Percentiles rank a stretch among this genome's conserved stretches.
Evolutionary conservation across 2,888 invertebrate genomes (phyloP).

Genomic region (Caenorhabditis sp.): DNA sequence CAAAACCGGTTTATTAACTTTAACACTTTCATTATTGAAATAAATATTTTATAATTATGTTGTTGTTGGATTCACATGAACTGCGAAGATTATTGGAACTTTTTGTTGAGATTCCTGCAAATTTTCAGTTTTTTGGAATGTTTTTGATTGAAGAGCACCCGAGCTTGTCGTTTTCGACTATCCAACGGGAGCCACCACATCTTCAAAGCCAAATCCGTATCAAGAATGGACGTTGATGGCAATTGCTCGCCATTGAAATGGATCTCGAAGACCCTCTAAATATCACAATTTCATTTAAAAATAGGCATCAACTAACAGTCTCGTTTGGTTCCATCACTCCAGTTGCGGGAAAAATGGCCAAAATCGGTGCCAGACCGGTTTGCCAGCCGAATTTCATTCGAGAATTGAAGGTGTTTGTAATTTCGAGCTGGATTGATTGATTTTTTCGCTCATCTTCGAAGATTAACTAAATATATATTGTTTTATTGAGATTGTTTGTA

Average conservation of each 20-base stretch:
- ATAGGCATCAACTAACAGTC: background rate
- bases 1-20: conserved; percentile 39
- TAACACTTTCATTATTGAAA: too few relatives aligned
- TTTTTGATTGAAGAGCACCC: conserved; percentile 6
- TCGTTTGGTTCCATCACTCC: background rate
- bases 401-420: background rate
- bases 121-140: too few relatives aligned
- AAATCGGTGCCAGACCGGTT: background rate
- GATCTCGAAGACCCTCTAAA: background rate
- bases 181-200: conserved; percentile 25
- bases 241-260: background rate
- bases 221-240: background rate
- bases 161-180: conserved; percentile 23
- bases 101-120: background rate
- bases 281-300: background rate
- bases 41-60: conserved; percentile 1
- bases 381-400: background rate
- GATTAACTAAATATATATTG: background rate
- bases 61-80: conserved; percentile 1
- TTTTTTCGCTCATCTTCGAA: background rate
- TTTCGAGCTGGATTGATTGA: background rate
- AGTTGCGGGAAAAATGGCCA: background rate
- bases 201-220: background rate
- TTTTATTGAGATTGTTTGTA: too few relatives aligned
- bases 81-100: background rate